Base-by-base conservation (phyloP, 1,140 invertebrate genomes). In the Dolichoris vasculosae region DNA sequence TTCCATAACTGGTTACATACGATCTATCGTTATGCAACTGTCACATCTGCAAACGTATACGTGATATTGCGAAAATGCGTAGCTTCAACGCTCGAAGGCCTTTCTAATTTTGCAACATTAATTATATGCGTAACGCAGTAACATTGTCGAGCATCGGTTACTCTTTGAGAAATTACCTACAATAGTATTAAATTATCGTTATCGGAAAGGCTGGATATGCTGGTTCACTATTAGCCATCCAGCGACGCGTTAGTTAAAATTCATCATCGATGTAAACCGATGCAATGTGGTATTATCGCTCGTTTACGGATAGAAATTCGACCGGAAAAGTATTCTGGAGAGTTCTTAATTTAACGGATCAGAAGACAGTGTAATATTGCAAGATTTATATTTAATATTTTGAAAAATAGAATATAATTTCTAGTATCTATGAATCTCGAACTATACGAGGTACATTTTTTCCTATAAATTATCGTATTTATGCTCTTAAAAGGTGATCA, bases 31-130 rank as follows among this genome's bases (percentile, higher is more conserved):
- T 71, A 30, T 40, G 38, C n/a, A 71, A 40, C 1, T 40, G 23
- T 17, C 20, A 11, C n/a, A 30, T 3, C 20, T 23, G 64, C 4
- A 32, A 67, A 13, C 15, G 0, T 35, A 67, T 30, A 67, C n/a
- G 30, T 17, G 20, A 71, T 13, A 40, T 71, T 71, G 35, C 9
- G 64, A 69, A 69, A 69, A 69, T 35, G 17, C 32, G 38, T 38
- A 11, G 30, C 32, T 69, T 64, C 59, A 63, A 3, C 30, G 17
- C 30, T 15, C 64, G 15, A 69, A 4, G 32, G n/a, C 67, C 67
- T 71, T 71, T 71, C 67, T 71, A 71, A 71, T 71, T 71, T 71
- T 9, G 13, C 35, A 71, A 71, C 67, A 40, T 71, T 40, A 63
- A 63, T n/a, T 63, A 63, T 63, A 63, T 3, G 13, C 26, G 15